A percentile compares a stretch with the other conserved stretches of the same genome.
These are phyloP conservation scores for Eidolon dupreanum DNA, from an alignment of 2,797 vertebrate genomes.

Conservation along the genomic window DNA sequence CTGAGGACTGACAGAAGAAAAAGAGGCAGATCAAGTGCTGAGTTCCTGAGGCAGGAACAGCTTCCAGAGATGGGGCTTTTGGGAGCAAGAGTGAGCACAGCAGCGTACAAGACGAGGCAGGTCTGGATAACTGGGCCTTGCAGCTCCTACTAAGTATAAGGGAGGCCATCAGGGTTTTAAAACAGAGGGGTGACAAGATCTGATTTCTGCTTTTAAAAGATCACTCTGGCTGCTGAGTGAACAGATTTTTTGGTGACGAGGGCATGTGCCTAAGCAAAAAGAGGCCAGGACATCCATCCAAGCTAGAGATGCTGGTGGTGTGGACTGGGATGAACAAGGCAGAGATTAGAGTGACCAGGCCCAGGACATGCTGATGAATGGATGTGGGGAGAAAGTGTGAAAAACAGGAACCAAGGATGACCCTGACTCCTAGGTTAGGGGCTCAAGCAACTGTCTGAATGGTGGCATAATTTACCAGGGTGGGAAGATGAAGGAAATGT, in stretches of 20 bases:
- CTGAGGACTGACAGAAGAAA: background rate
- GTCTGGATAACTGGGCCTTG: background rate
- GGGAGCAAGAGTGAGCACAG: background rate
- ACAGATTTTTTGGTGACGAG: background rate
- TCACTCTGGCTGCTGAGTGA: background rate
- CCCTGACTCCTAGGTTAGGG: background rate
- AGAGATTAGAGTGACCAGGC: background rate
- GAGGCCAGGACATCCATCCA: background rate
- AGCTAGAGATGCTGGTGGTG: background rate
- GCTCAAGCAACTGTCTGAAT: background rate
- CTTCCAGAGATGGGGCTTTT: accelerated
- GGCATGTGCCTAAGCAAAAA: background rate
- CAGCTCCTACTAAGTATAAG: background rate
- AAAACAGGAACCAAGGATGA: background rate
- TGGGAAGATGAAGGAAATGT: too few relatives aligned
- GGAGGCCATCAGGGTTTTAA: background rate
- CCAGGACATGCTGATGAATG: background rate
- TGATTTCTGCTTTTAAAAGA: background rate
- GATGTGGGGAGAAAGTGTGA: background rate
- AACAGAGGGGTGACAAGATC: background rate
- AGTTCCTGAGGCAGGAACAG: background rate
- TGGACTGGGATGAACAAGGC: background rate
- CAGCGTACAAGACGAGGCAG: background rate
- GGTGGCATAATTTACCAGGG: background rate
- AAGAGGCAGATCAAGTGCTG: background rate